Evolutionary conservation across 2,888 invertebrate species (phyloP), one percentile per base, ranked within the genome.

Genomic region (Hydroisotoma schaefferi): DNA sequence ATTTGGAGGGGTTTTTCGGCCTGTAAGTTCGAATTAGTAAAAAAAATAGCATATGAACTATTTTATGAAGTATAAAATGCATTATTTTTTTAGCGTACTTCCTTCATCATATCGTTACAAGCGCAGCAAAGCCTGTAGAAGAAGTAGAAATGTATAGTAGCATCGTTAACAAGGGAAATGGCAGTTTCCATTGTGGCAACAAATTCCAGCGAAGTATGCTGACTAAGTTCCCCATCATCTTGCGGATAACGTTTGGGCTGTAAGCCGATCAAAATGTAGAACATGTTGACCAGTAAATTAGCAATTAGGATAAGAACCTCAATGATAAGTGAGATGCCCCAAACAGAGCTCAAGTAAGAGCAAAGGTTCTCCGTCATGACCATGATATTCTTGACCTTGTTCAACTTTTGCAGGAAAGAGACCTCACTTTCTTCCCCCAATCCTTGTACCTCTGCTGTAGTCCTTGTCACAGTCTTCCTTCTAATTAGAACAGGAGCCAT

Each of bases 231-330:
- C 18, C 33, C 44, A n/a, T 23, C 37, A 20, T n/a, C 10, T 8
- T 46, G 8, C 18, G 33, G 33, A 15, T 33, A 33, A 6, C 5
- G 12, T 8, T 23, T 5, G 20, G 46, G 46, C 4, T 28, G 43
- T 28, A 44, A 48, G 8, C 12, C 44, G 2, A 27, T 15, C 10
- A 65, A 44, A 6, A 70, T 44, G 26, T 64, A 46, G 44, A 56
- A 68, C 1, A 51, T 20, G 20, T 65, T 63, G 1, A 47, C 57
- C 8, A 67, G 52, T 0, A 61, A 55, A 4, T 55, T 54, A 3
- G 61, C 59, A 25, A 65, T 59, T 18, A 63, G 23, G 26, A 70
- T 63, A 0, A 66, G 29, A 10, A 65, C 65, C 55, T 70, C 70
- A 0, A 68, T 47, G 15, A 70, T 57, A 15, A 70, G 53, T 0